Base-by-base conservation (phyloP, 1,140 invertebrate species). In the Drosophila mayri region DNA sequence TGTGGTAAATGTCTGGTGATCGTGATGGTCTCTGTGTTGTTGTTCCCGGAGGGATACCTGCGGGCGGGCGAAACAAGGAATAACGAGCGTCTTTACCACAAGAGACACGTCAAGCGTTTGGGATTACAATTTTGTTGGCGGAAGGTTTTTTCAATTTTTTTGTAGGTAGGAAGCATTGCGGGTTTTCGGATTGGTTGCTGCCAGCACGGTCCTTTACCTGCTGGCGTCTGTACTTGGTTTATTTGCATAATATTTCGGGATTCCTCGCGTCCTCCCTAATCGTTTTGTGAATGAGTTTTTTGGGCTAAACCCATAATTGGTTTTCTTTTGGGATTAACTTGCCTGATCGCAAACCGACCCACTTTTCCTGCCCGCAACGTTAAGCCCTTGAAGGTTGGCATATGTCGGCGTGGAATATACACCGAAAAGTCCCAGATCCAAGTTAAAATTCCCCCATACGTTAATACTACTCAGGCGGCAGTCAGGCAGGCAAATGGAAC, bases 21-120 rank as follows among this genome's bases (percentile, higher is more conserved):
- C n/a, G 87, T 81, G 18, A 90, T 85, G 25, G 84, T 92, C 20
- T 83, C 79, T 49, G 76, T 74, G 92, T 97, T 96, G 81, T 97
- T 97, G 85, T 97, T 97, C 58, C 96, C 96, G 37, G 96, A 97
- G 20, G 96, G 96, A 93, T 96, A 95, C 86, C 95, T 95, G 80
- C 77, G 76, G 40, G 64, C 59, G 79, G 87, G 82, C 61, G 86
- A 86, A 6, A 90, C 52, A 71, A 86, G 75, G n/a, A 81, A 46
- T 70, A 90, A 70, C 85, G 85, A 90, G 85, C 85, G 85, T 90
- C 85, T 90, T 90, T 90, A 90, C 68, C 79, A 86, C 63, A 71
- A 76, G 47, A 81, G 79, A 86, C 85, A 81, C 84, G 79, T 66
- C 79, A 68, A 62, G 63, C 43, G 62, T 60, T 77, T 70, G 59